Base-by-base conservation (phyloP, 2,888 invertebrate species). In the Gnatocerus cornutus region DNA sequence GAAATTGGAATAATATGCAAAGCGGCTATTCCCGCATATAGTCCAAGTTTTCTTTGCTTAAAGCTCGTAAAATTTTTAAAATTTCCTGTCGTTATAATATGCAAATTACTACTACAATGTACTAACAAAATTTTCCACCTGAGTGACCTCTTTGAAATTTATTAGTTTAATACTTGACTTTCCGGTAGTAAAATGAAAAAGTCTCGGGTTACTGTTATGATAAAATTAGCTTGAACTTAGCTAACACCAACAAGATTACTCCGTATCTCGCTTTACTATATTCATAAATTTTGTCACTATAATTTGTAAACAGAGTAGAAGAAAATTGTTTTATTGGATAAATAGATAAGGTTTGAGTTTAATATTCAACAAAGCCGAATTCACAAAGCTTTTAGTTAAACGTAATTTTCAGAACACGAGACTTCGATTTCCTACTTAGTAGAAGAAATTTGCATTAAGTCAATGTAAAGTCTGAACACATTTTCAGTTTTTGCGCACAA, bases 261-360 rank as follows among this genome's bases (percentile, higher is more conserved):
- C 10, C 16, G 39, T 39, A 55, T n/a, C n/a, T n/a, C n/a, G 39
- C 39, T 55, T 39, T 21, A 50, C 27, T 7, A 33, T 4, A 52
- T 7, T 13, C 30, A 30, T 39, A 50, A 50, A 50, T 50, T 50
- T 50, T 30, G 9, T 39, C 3, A 10, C 39, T 55, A 39, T 37
- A 39, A 39, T 39, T 55, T 39, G 14, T 14, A 37, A 53, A 55
- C 55, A 14, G 16, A 39, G 39, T 33, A 39, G 37, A 39, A 37
- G 55, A 52, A 52, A 33, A 33, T 39, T 14, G 55, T 55, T 55
- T 55, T 55, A 27, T 33, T 52, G 33, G 21, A 10, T 10, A 33
- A 29, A 50, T 41, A 41, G 39, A 39, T 39, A 5, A 29, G 3
- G 9, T 33, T 33, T 12, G 6, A 41, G 12, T 41, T 41, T 41